Evolutionary conservation across 2,797 vertebrate genomes (phyloP).

Genomic region (Myotis planiceps): DNA sequence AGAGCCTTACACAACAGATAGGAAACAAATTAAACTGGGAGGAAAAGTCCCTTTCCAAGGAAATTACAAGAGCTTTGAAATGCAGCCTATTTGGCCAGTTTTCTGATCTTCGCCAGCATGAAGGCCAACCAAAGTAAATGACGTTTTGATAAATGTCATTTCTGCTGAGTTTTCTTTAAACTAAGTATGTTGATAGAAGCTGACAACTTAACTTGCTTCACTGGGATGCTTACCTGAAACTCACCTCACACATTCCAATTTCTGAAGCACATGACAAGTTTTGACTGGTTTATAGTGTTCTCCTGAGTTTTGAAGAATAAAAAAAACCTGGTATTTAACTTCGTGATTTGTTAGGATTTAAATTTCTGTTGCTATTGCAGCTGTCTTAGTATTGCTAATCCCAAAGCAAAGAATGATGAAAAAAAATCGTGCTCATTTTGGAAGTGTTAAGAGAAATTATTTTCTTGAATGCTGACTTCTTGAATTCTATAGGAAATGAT

Average conservation of each 20-base stretch:
- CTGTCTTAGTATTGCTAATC: conserved; percentile 60
- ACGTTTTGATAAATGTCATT: background rate
- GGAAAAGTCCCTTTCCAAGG: background rate
- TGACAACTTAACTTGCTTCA: background rate
- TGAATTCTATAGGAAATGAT: conserved; percentile 69
- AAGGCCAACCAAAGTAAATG: conserved; percentile 36
- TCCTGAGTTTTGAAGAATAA: conserved; percentile 61
- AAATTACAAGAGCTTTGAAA: conserved; percentile 49
- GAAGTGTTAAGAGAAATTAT: conserved; percentile 47
- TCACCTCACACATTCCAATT: conserved; percentile 44
- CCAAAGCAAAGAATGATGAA: conserved; percentile 49
- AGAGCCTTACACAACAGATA: background rate
- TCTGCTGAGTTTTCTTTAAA: background rate
- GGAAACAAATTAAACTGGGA: conserved; percentile 13
- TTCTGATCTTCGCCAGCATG: background rate
- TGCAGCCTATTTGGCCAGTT: conserved; percentile 21
- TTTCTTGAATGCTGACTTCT: conserved; percentile 45
- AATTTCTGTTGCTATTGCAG: conserved; percentile 27
- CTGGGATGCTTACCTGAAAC: conserved; percentile 42
- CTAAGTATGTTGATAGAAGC: background rate
- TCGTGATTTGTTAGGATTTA: conserved; percentile 11
- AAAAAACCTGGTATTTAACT: conserved; percentile 39
- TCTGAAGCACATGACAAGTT: conserved; percentile 46
- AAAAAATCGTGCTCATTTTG: conserved; percentile 71
- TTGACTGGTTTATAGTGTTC: conserved; percentile 33